These are phyloP conservation scores for Metopia argyrocephala DNA, from an alignment of 2,888 invertebrate genomes.

Conservation along the genomic window DNA sequence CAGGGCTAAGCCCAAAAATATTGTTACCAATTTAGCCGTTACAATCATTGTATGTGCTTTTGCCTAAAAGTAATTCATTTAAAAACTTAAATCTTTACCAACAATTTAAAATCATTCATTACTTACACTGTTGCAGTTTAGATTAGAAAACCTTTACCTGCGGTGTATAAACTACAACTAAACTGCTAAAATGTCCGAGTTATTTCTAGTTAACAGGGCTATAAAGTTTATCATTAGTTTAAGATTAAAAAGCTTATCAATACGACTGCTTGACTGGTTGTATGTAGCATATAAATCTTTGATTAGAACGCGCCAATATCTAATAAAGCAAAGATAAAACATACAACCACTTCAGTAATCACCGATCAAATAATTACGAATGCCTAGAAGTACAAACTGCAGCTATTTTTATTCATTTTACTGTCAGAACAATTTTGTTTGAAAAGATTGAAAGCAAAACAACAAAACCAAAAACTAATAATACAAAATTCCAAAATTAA, in stretches of 20 bases:
- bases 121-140: slow-evolving; percentile 12
- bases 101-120: neutral
- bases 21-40: slow-evolving; percentile 72
- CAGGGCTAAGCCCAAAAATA: slow-evolving; percentile 72
- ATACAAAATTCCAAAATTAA: slow-evolving; percentile 37
- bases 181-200: slow-evolving; percentile 35
- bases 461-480: too few species aligned
- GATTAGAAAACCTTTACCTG: slow-evolving; percentile 28
- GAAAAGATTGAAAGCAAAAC: too few species aligned
- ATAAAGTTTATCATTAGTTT: slow-evolving; percentile 45
- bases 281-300: slow-evolving; percentile 25
- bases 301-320: slow-evolving; percentile 33
- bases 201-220: slow-evolving; percentile 33
- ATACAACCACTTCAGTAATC: slow-evolving; percentile 10
- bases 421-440: neutral
- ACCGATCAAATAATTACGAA: slow-evolving; percentile 9
- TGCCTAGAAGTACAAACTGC: neutral
- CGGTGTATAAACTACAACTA: slow-evolving; percentile 67
- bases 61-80: too few species aligned
- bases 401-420: neutral
- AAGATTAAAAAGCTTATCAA: slow-evolving; percentile 58
- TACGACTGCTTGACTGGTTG: neutral
- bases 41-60: slow-evolving; percentile 75
- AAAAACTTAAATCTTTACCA: neutral
- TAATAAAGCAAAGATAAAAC: slow-evolving; percentile 13